Evolutionary conservation across 2,113 vertebrate genomes (phyloP).

Genomic region (Ciconia boyciana): DNA sequence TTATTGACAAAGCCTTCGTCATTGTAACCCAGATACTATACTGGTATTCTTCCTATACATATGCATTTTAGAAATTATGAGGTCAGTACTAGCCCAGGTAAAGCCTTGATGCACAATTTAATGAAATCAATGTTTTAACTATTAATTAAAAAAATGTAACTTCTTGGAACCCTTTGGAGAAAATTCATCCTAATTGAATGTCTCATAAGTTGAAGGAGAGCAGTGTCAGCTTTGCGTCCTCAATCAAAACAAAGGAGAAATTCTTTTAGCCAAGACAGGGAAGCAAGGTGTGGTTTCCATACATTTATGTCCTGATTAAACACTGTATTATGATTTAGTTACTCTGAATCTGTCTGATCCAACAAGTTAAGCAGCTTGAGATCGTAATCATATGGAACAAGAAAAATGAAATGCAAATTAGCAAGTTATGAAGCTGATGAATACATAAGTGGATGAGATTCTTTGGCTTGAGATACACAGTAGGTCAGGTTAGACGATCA

Average conservation of each 20-base stretch:
- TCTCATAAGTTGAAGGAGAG: not conserved
- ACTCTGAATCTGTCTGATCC: slow-evolving; percentile 15
- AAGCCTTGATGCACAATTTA: not conserved
- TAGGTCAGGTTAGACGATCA: not conserved
- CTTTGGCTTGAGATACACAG: not conserved
- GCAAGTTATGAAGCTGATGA: not conserved
- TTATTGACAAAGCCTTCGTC: not conserved
- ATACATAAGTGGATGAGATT: not conserved
- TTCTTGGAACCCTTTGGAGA: not conserved
- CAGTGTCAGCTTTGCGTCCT: not conserved
- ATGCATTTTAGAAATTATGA: not conserved
- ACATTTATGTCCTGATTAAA: not conserved
- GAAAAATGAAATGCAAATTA: slow-evolving; percentile 33
- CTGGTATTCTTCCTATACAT: not conserved
- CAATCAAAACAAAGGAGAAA: not conserved
- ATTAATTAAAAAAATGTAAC: not conserved
- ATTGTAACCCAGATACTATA: not conserved
- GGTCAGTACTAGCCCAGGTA: not conserved
- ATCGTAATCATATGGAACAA: not conserved
- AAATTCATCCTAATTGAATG: not conserved
- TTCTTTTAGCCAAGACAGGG: not conserved
- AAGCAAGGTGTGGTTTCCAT: not conserved
- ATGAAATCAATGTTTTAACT: not conserved
- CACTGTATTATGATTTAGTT: slow-evolving; percentile 5
- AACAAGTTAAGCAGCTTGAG: slow-evolving; percentile 33